phyloP scores from a whole-genome alignment of 2,797 vertebrate genomes.

The Danionella dracula region DNA sequence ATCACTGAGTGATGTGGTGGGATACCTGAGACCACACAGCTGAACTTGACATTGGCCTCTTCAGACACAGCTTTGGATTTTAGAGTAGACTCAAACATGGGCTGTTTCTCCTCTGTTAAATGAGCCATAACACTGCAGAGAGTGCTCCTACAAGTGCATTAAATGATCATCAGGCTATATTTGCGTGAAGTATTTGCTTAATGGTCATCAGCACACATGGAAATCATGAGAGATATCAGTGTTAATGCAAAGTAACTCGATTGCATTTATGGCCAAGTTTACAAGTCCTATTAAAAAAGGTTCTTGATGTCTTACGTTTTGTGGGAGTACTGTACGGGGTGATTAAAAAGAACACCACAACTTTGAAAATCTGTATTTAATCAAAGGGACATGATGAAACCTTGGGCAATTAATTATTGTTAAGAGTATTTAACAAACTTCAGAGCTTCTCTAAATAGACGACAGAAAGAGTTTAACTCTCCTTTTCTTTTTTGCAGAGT shows the following conservation, averaged over 20 bases:
- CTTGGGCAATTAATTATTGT: too few relatives aligned
- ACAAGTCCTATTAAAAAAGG: too few relatives aligned
- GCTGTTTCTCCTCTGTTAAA: slow-evolving; percentile 91
- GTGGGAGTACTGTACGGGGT: too few relatives aligned
- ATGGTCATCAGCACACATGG: not conserved
- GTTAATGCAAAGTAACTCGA: not conserved
- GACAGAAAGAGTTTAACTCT: too few relatives aligned
- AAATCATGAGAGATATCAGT: not conserved
- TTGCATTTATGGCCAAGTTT: too few relatives aligned
- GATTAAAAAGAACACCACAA: too few relatives aligned
- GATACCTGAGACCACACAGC: slow-evolving; percentile 89
- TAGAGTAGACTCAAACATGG: slow-evolving; percentile 87
- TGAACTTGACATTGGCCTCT: slow-evolving; percentile 87
- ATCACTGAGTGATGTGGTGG: not conserved
- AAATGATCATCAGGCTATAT: slow-evolving; percentile 45
- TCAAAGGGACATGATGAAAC: too few relatives aligned
- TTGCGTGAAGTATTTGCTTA: not conserved
- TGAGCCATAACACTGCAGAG: slow-evolving; percentile 94
- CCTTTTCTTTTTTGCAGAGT: too few relatives aligned
- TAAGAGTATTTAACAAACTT: too few relatives aligned
- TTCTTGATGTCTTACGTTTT: too few relatives aligned
- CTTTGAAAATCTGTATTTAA: too few relatives aligned
- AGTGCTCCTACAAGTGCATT: slow-evolving; percentile 78
- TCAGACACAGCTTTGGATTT: slow-evolving; percentile 91
- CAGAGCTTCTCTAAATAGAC: too few relatives aligned